These are phyloP conservation scores for Zhuqinia jingwanae DNA, from an alignment of 2,888 invertebrate genomes.

Conservation along the genomic window DNA sequence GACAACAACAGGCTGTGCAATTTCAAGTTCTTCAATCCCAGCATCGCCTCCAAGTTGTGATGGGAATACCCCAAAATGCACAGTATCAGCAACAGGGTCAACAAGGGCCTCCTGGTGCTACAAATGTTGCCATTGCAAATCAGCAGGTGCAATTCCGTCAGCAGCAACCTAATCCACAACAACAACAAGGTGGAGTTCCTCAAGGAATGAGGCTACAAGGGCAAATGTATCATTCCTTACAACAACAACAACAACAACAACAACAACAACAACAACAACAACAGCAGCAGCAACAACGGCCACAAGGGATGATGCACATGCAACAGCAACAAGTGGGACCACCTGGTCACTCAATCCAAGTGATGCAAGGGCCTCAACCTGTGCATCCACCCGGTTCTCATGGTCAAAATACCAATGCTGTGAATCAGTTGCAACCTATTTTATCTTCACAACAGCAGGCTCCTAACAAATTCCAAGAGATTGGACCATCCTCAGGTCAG, in stretches of 20 bases:
- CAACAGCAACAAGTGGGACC: conserved; percentile 50
- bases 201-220: conserved; percentile 38
- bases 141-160: conserved; percentile 68
- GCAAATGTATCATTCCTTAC: conserved; percentile 49
- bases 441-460: conserved; percentile 52
- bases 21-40: conserved; percentile 65
- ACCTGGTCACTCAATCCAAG: conserved; percentile 50
- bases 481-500: conserved; percentile 58
- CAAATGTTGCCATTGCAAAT: conserved; percentile 19
- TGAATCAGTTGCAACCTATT: conserved; percentile 54
- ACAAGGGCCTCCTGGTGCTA: conserved; percentile 10
- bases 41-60: conserved; percentile 63
- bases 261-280: conserved; percentile 45
- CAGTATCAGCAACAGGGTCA: conserved; percentile 63
- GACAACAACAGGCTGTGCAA: conserved; percentile 58
- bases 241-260: conserved; percentile 16
- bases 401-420: conserved; percentile 19
- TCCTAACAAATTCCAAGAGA: conserved; percentile 59
- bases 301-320: conserved; percentile 58
- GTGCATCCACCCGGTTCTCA: conserved; percentile 5
- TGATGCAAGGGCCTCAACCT: conserved; percentile 60
- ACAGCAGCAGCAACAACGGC: conserved; percentile 42
- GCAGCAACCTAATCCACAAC: conserved; percentile 58
- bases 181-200: conserved; percentile 51
- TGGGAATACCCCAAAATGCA: conserved; percentile 55